A percentile compares a stretch with the other conserved stretches of the same genome.
Evolutionary conservation across 2,113 vertebrate genomes (phyloP).

Genomic region (Puntigrus tetrazona): DNA sequence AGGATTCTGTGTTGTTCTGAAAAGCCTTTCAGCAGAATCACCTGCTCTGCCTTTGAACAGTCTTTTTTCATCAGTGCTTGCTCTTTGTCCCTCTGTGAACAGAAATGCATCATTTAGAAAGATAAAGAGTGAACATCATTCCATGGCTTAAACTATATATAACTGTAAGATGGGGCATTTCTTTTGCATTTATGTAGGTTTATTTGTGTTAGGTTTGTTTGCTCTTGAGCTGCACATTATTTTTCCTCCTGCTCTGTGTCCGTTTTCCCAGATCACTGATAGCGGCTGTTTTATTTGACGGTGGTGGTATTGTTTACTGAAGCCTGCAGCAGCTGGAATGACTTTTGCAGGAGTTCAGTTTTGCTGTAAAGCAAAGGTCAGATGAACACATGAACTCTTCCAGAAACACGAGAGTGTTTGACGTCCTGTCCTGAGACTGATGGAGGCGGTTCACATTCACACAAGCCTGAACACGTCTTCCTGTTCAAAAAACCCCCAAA

Average conservation of each 20-base stretch:
- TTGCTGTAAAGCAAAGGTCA: slow-evolving; percentile 72
- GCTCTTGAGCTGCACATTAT: not conserved
- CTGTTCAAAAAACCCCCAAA: not conserved
- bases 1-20: too few species aligned
- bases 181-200: not conserved
- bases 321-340: slow-evolving; percentile 8
- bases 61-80: too few species aligned
- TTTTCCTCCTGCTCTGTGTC: not conserved
- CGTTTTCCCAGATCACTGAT: slow-evolving; percentile 19
- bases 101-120: not conserved
- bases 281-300: slow-evolving; percentile 37
- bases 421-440: slow-evolving; percentile 47
- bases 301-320: slow-evolving; percentile 7
- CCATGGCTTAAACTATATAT: not conserved
- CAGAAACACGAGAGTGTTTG: slow-evolving; percentile 69
- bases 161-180: not conserved
- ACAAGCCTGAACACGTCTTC: not conserved
- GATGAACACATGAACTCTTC: slow-evolving; percentile 66
- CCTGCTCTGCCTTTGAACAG: too few species aligned
- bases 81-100: too few species aligned
- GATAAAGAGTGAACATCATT: not conserved
- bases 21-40: too few species aligned
- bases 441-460: not conserved
- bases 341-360: not conserved
- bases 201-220: not conserved